Base-by-base conservation (phyloP, 2,113 vertebrate genomes). In the Zosterops borbonicus region DNA sequence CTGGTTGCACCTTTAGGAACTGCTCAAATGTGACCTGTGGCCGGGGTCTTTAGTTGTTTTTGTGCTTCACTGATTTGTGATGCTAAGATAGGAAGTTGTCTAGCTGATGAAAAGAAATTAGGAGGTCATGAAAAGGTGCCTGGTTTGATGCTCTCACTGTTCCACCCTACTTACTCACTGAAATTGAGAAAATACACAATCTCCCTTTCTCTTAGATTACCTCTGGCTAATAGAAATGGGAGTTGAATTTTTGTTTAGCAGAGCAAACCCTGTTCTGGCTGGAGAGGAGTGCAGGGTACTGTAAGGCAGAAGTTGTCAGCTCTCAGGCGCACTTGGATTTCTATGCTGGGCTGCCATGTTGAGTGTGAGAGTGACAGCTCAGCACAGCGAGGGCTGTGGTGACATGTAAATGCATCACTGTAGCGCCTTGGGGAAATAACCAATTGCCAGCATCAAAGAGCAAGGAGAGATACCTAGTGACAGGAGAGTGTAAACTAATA, bases 391-490 rank as follows among this genome's bases (percentile, higher is more conserved):
- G 56, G 49, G 49, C 87, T 82, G 69, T 58, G 80, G 52, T 89
- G 94, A 91, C 87, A 89, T 49, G 79, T 52, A 67, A 91, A 94
- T 71, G 56, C 79, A 90, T 94, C 89, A n/a, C 75, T 90, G 46
- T 3, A 50, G 68, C 70, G 83, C 89, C 87, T 90, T 63, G 79
- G 88, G 92, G 94, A 96, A 93, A 95, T 90, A 87, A 94, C 86
- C 92, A 78, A 93, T 94, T 94, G 88, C 91, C 68, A 89, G 63
- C 87, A 96, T 97, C 94, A 97, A 96, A 97, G 81, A 94, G 53
- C 69, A 55, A 41, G 59, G 67, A 81, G 75, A 84, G 80, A 92
- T 75, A 83, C 71, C 73, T 79, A 83, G 71, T 96, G 94, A 95
- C 92, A 95, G 87, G 24, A 83, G 75, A 94, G 81, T 75, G 77